A percentile compares a stretch with the other conserved stretches of the same genome.
Conservation (phyloP, 1,140 invertebrate genomes). For the Portunus trituberculatus region DNA sequence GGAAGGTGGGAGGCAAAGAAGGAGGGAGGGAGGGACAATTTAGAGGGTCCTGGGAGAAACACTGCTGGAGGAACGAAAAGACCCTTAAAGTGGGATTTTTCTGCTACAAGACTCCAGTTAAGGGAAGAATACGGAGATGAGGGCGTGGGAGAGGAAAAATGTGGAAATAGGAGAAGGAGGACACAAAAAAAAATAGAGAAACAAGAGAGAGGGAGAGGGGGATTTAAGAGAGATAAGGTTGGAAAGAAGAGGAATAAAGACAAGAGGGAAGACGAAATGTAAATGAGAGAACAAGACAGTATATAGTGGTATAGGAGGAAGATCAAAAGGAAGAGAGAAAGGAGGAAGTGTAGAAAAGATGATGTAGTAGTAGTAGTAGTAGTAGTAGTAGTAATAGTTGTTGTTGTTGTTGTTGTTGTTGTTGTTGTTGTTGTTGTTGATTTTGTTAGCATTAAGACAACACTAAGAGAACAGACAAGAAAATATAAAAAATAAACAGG, state of each 20-base stretch:
- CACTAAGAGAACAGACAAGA: not conserved
- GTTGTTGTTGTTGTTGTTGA: no score
- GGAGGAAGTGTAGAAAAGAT: no score
- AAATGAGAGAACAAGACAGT: not conserved
- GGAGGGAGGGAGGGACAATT: not conserved
- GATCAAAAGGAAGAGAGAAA: no score
- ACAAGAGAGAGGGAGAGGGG: not conserved
- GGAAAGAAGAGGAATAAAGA: not conserved
- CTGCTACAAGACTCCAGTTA: not conserved
- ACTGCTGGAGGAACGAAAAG: not conserved
- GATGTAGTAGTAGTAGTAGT: no score
- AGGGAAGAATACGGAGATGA: not conserved
- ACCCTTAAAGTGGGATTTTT: not conserved
- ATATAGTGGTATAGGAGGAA: no score
- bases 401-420: no score
- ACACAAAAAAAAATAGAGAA: not conserved
- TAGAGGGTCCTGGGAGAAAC: not conserved
- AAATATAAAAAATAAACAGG: not conserved
- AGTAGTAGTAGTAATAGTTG: no score
- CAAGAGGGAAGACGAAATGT: not conserved
- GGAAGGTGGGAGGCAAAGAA: not conserved
- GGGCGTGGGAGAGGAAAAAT: not conserved
- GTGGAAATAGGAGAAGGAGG: not conserved
- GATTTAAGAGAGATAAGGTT: not conserved
- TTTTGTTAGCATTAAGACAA: no score